Conservation (phyloP, 2,888 invertebrate genomes). For the Drosophila picticornis region DNA sequence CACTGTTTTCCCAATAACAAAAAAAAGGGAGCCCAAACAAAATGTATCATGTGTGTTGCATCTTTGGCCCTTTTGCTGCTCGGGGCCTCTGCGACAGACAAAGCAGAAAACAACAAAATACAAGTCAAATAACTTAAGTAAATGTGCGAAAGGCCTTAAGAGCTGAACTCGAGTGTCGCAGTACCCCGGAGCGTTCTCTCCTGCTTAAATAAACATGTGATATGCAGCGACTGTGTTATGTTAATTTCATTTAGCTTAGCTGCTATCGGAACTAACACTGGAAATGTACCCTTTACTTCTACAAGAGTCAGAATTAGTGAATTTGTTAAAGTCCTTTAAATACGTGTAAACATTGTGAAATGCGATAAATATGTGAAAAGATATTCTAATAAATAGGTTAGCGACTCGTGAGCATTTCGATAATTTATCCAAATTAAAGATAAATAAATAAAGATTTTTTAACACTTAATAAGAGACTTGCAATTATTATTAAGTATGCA, state of each 20-base stretch:
- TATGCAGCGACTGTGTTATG: constrained; percentile 33
- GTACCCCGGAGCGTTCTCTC: constrained; percentile 22
- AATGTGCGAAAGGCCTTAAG: constrained; percentile 71
- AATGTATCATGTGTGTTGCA: constrained; percentile 48
- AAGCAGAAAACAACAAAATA: constrained; percentile 18
- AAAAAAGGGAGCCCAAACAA: constrained; percentile 28
- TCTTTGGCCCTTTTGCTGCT: constrained; percentile 67
- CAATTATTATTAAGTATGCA: neutral
- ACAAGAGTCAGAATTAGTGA: neutral
- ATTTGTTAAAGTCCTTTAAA: neutral
- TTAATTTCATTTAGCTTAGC: constrained; percentile 41
- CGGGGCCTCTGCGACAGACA: constrained; percentile 59
- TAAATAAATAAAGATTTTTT: neutral
- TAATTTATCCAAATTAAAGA: neutral
- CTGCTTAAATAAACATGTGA: constrained; percentile 46
- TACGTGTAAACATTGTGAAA: neutral
- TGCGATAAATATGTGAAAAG: neutral
- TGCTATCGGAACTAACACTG: constrained; percentile 1
- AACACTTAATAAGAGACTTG: neutral
- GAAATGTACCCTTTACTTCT: neutral
- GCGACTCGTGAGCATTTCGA: neutral
- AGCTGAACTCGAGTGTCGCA: constrained; percentile 58
- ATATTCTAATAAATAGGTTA: neutral
- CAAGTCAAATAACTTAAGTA: constrained; percentile 77
- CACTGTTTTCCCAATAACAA: constrained; percentile 61